These are phyloP conservation scores for Pachyuromys duprasi DNA, from an alignment of 2,797 vertebrate species.

Conservation along the genomic window DNA sequence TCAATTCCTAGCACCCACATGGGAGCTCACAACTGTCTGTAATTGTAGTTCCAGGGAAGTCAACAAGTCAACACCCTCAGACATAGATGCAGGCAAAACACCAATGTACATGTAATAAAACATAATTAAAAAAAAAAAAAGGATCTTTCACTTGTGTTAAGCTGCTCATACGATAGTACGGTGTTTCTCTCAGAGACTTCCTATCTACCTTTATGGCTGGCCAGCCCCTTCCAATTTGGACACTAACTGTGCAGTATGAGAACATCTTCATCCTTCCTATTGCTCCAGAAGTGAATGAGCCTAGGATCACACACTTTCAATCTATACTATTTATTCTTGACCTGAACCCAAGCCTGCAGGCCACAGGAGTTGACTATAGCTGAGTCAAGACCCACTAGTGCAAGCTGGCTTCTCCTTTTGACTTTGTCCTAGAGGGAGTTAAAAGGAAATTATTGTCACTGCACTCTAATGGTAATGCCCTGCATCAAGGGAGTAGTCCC, in stretches of 20 bases:
- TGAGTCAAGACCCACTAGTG: background rate
- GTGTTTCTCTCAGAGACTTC: accelerated
- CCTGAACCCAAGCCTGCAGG: background rate
- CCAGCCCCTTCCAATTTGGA: background rate
- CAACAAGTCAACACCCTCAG: no score
- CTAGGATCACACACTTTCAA: background rate
- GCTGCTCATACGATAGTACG: accelerated
- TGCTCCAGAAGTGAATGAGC: background rate
- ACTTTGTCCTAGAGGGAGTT: no score
- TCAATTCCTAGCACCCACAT: no score
- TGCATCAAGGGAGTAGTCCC: background rate
- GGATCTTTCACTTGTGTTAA: no score
- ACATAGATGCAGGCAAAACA: no score
- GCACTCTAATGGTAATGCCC: accelerated
- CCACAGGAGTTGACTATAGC: accelerated
- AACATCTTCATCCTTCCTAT: slow-evolving; percentile 12
- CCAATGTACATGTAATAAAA: no score
- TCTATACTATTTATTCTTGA: background rate
- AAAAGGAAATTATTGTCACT: background rate
- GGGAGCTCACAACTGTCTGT: no score
- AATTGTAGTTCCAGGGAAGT: no score
- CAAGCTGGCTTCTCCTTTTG: background rate
- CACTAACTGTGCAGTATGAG: background rate
- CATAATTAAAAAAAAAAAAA: no score
- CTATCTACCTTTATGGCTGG: accelerated